Percentiles rank a stretch among this genome's conserved stretches.
phyloP scores from a whole-genome alignment of 64 coral and sea anemone species.

The Montipora efflorescens region DNA sequence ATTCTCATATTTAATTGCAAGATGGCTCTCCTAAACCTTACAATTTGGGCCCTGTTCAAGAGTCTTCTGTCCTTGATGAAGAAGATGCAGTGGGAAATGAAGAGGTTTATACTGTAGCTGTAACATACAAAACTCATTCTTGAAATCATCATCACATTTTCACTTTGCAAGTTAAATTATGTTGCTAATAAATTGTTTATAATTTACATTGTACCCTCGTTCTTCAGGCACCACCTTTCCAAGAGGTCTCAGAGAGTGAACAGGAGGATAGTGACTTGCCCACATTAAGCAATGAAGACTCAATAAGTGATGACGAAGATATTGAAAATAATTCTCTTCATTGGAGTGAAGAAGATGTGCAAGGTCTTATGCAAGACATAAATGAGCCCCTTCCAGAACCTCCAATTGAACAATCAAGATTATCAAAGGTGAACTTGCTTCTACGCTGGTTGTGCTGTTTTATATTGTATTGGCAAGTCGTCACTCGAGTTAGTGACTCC shows the following conservation, averaged over 20 bases:
- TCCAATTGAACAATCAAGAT: not conserved
- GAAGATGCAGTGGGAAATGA: not conserved
- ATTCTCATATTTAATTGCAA: not conserved
- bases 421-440: not conserved
- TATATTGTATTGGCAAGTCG: not conserved
- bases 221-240: not conserved
- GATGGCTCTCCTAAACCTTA: no score
- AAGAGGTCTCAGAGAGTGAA: not conserved
- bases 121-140: not conserved
- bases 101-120: not conserved
- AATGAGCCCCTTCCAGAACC: not conserved
- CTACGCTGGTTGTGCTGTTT: slow-evolving; percentile 6
- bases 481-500: not conserved
- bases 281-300: not conserved
- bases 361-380: not conserved
- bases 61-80: not conserved
- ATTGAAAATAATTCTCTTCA: not conserved
- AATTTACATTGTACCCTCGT: not conserved
- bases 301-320: not conserved
- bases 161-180: not conserved
- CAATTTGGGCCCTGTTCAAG: no score
- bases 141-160: not conserved
- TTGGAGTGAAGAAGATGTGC: not conserved
- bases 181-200: not conserved
- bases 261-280: not conserved